Base-by-base conservation (phyloP, 1,140 invertebrate genomes). In the Micrasema longulum region DNA sequence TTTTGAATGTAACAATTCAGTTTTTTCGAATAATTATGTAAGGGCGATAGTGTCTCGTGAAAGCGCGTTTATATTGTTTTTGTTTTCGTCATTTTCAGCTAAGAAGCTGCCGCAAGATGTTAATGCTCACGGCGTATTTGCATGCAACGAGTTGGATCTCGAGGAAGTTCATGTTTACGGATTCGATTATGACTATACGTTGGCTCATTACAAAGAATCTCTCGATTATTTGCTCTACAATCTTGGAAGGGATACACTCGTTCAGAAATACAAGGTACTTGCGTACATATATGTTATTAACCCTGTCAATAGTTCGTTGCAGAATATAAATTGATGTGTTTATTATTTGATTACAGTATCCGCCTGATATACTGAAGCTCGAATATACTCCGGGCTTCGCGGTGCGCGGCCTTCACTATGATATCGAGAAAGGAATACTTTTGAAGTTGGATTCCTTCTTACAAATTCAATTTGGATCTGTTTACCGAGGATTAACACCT, bases 121-220 rank as follows among this genome's bases (percentile, higher is more conserved):
- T 0, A 93, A 95, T 78, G 87, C 90, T 0, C 86, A 88, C 76
- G 94, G 92, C 16, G 95, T 99, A 0, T 99, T 98, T 87, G 95
- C 95, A n/a, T 98, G 97, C 83, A 99, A 99, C 85, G 96, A 99
- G 80, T 85, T 98, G 18, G 92, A 97, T 82, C 82, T 99, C 20
- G 88, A 91, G 69, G 93, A 97, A 80, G 93, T 99, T 36, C 89
- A 95, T 78, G 95, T 98, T 0, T 99, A 98, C 87, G 97, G 97
- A 14, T 99, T 99, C 87, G 97, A 99, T 86, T 99, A 99, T 87
- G 97, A 99, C 82, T 99, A 99, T 79, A 99, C 97, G 0, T 82
- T 99, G 71, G 97, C 97, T n/a, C 94, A 94, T 78, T 99, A 99
- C 82, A 97, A 95, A 78, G 91, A 93, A 16, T 89, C 92, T 38